Base-by-base conservation (phyloP, 1,140 invertebrate genomes). In the Vollenhovia emeryi region DNA sequence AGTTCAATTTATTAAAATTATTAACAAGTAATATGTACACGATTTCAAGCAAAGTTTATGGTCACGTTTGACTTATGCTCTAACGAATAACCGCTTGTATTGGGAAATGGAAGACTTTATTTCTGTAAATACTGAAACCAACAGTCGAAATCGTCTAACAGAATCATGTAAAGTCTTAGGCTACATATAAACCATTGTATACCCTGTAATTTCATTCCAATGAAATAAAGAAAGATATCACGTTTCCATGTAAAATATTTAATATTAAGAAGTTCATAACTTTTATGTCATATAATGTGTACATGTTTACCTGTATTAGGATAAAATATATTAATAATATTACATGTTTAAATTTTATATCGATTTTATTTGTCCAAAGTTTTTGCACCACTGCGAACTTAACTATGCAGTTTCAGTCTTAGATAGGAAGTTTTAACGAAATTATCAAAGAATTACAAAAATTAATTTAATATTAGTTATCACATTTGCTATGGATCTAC, bases 141-240 rank as follows among this genome's bases (percentile, higher is more conserved):
- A 73, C 74, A 90, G 64, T 80, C 68, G 45, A 85, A 66, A 64
- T 87, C 59, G 84, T 43, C 30, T 84, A 92, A 93, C 84, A 83
- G 85, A 78, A 87, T 84, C 82, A 86, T 91, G 92, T 93, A 93
- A 92, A 93, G 87, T 87, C 90, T 84, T 91, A 92, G 89, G 68
- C 87, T 84, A 90, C 78, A 27, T 76, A 90, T 90, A 84, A 91
- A 90, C 52, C 33, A 91, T 91, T 93, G 91, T 91, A 93, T 89
- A 93, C 91, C 91, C 89, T 94, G 92, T 93, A 93, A 93, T 90
- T 92, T 93, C 88, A 94, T 93, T 93, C 91, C 89, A 91, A 78
- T 76, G 86, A 93, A 93, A 93, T 93, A 93, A 93, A 93, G 83
- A 92, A 92, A 90, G 45, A 86, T 91, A 92, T 76, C 86, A 76